Evolutionary conservation across 2,888 invertebrate species (phyloP).

Genomic region (Mellilla xanthometata): DNA sequence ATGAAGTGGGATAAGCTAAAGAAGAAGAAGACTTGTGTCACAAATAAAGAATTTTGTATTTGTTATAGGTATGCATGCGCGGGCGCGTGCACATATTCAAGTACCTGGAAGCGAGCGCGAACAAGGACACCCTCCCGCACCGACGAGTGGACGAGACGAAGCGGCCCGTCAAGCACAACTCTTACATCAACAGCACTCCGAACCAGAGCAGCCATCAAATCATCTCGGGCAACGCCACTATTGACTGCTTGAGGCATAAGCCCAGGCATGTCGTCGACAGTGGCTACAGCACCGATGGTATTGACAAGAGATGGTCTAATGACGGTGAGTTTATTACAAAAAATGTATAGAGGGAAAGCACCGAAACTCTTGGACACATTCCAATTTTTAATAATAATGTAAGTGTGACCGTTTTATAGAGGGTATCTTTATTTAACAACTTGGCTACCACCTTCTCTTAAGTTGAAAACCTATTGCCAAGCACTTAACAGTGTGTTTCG

Average conservation of each 20-base stretch:
- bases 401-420: too few species aligned
- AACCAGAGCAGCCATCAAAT: constrained; percentile 61
- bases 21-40: too few species aligned
- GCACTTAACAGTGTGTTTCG: too few species aligned
- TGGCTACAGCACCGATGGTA: constrained; percentile 93
- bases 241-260: constrained; percentile 74
- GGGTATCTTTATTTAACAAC: too few species aligned
- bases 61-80: constrained; percentile 90
- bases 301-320: constrained; percentile 93
- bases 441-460: too few species aligned
- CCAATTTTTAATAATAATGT: too few species aligned
- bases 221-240: constrained; percentile 71
- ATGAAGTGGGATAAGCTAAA: too few species aligned
- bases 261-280: constrained; percentile 91
- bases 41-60: too few species aligned
- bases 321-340: constrained; percentile 78
- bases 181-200: constrained; percentile 61
- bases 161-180: constrained; percentile 69
- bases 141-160: constrained; percentile 76
- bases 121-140: constrained; percentile 83
- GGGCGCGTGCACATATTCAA: constrained; percentile 98
- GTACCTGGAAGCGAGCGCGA: constrained; percentile 94
- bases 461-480: too few species aligned
- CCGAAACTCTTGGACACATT: too few species aligned
- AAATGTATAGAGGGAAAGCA: too few species aligned